Evolutionary conservation across 2,113 vertebrate genomes (phyloP).

Genomic region (Peucedramus taeniatus): DNA sequence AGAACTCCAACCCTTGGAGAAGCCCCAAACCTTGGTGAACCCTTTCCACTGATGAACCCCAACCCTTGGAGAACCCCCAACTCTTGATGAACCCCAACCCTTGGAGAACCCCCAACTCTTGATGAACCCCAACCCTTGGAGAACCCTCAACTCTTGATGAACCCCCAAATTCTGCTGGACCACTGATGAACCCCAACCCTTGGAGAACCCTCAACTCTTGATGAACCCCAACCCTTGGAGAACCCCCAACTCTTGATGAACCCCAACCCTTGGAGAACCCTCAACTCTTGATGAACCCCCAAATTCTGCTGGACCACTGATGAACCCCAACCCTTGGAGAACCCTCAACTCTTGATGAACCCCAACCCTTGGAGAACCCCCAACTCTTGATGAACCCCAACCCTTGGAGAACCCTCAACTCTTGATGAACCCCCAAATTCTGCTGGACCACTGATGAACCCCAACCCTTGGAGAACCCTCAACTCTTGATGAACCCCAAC

Average conservation of each 20-base stretch:
- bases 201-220: background rate
- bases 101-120: too few relatives aligned
- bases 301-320: too few relatives aligned
- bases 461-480: background rate
- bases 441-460: background rate
- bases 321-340: background rate
- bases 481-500: background rate
- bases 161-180: background rate
- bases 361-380: background rate
- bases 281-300: background rate
- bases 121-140: background rate
- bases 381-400: background rate
- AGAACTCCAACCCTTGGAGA: background rate
- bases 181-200: background rate
- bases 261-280: background rate
- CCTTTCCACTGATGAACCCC: background rate
- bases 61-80: background rate
- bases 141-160: background rate
- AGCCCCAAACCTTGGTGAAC: background rate
- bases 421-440: background rate
- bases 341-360: background rate
- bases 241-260: background rate
- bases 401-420: background rate
- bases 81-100: background rate
- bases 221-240: too few relatives aligned